Evolutionary conservation across 1,140 invertebrate genomes (phyloP).

Genomic region (fruit fly (Drosophila melanogaster)): Release_6_plus_ISO1_MT NT_037436.4:3103001-3103500

Average conservation of each 20-base stretch:
- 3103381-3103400: slow-evolving; percentile 6
- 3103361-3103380: slow-evolving; percentile 18
- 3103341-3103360: slow-evolving; percentile 63
- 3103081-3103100: slow-evolving; percentile 58
- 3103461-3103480: background rate
- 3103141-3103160: slow-evolving; percentile 37
- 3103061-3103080: slow-evolving; percentile 57
- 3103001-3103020: slow-evolving; percentile 38
- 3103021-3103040: slow-evolving; percentile 46
- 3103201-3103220: slow-evolving; percentile 19
- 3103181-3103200: slow-evolving; percentile 56
- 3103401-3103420: slow-evolving; percentile 9
- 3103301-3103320: slow-evolving; percentile 42
- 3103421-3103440: slow-evolving; percentile 6
- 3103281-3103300: slow-evolving; percentile 48
- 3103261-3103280: slow-evolving; percentile 46
- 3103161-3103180: slow-evolving; percentile 48
- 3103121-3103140: slow-evolving; percentile 45
- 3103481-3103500: slow-evolving; percentile 14
- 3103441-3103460: slow-evolving; percentile 22
- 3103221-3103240: slow-evolving; percentile 62
- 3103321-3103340: slow-evolving; percentile 23
- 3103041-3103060: slow-evolving; percentile 64
- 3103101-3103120: slow-evolving; percentile 60
- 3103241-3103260: slow-evolving; percentile 33